These are phyloP conservation scores for Chrysaora quinquecirrha DNA, from an alignment of 30 jellyfish, hydroid and myxozoan genomes.

Conservation along the genomic window DNA sequence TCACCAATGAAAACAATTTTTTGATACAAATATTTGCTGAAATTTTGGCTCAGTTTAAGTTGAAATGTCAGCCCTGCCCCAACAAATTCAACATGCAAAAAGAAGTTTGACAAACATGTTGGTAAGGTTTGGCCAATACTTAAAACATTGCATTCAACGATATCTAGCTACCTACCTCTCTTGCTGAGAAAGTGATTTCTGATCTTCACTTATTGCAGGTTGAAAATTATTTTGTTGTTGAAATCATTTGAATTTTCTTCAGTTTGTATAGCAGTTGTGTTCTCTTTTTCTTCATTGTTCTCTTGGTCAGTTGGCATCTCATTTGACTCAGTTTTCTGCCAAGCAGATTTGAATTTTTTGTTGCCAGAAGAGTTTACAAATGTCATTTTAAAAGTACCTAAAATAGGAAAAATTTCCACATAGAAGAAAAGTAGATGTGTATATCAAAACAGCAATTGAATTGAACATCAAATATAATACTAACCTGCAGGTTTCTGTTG, in stretches of 20 bases:
- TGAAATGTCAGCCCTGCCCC: too few species aligned
- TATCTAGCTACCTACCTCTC: constrained; percentile 12
- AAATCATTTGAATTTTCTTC: not conserved
- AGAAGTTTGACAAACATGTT: too few species aligned
- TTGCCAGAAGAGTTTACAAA: constrained; percentile 53
- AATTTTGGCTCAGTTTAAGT: too few species aligned
- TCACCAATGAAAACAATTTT: too few species aligned
- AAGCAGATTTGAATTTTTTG: constrained; percentile 68
- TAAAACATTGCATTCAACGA: too few species aligned
- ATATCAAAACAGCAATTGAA: not conserved
- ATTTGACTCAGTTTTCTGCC: constrained; percentile 52
- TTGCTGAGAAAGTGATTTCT: not conserved
- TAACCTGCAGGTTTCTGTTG: constrained; percentile 31
- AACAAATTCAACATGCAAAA: too few species aligned
- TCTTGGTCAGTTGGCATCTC: not conserved
- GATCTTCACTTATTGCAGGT: not conserved
- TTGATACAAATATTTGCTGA: too few species aligned
- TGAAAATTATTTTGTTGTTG: not conserved
- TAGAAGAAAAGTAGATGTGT: not conserved
- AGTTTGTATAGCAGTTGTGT: not conserved
- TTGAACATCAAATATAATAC: not conserved
- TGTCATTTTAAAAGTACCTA: constrained; percentile 61
- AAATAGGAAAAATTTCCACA: not conserved
- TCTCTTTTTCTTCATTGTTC: constrained; percentile 26
- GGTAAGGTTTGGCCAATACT: too few species aligned